These are phyloP conservation scores for Achatina immaculata DNA, from an alignment of 1,140 invertebrate species.

Conservation along the genomic window DNA sequence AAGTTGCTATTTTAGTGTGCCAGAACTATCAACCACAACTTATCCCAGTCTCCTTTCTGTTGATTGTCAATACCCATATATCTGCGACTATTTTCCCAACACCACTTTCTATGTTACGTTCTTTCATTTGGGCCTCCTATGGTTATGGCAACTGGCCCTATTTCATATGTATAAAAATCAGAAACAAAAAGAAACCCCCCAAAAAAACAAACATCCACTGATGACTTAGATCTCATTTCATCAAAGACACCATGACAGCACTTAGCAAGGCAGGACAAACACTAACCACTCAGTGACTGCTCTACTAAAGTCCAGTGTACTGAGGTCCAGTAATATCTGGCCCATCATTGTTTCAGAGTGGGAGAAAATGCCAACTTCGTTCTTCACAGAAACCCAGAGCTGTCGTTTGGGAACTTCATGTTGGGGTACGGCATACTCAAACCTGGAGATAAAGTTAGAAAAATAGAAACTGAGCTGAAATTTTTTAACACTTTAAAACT, in stretches of 20 bases:
- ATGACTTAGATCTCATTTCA: too few species aligned
- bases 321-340: slow-evolving; percentile 55
- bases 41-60: too few species aligned
- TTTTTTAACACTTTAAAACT: too few species aligned
- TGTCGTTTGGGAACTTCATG: slow-evolving; percentile 51
- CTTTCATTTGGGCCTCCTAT: too few species aligned
- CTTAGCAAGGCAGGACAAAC: neutral
- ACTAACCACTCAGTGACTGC: slow-evolving; percentile 66
- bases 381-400: slow-evolving; percentile 65
- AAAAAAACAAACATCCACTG: neutral
- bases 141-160: too few species aligned
- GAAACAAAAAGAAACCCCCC: neutral
- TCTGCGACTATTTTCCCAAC: too few species aligned
- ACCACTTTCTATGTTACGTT: too few species aligned
- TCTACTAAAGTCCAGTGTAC: slow-evolving; percentile 56
- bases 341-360: slow-evolving; percentile 63
- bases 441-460: slow-evolving; percentile 56
- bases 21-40: too few species aligned
- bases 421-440: slow-evolving; percentile 63
- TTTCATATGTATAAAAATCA: neutral
- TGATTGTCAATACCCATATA: too few species aligned
- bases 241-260: too few species aligned
- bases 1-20: too few species aligned
- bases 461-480: too few species aligned
- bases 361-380: slow-evolving; percentile 64